phyloP scores from a whole-genome alignment of 2,888 invertebrate genomes.

The Hirtodrosophila histrioides region DNA sequence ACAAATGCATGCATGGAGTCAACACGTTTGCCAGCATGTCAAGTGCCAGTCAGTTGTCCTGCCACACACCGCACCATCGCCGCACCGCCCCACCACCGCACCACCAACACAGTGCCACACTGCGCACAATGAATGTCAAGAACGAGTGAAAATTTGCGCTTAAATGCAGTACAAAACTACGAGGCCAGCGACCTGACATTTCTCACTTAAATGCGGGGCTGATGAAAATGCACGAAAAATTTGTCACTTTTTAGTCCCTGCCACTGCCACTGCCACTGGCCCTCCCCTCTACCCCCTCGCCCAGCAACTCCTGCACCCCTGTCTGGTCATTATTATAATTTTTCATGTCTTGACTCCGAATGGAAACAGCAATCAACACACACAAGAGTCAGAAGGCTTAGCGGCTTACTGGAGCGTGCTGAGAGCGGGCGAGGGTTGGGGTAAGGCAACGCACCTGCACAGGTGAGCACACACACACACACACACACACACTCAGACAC shows the following conservation, averaged over 20 bases:
- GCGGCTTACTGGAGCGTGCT: conserved; percentile 54
- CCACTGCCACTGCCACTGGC: background rate
- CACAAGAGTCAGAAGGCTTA: conserved; percentile 11
- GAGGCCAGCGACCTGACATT: conserved; percentile 66
- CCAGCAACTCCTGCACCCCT: background rate
- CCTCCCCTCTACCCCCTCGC: background rate
- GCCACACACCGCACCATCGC: background rate
- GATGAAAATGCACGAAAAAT: conserved; percentile 55
- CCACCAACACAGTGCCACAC: background rate
- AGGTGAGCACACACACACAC: conserved; percentile 13
- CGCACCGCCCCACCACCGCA: background rate
- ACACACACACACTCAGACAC: background rate
- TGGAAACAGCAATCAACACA: conserved; percentile 42
- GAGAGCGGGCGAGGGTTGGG: background rate
- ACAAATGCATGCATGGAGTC: conserved; percentile 72
- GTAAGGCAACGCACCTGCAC: conserved; percentile 20
- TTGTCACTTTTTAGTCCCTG: conserved; percentile 50
- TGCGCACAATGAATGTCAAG: conserved; percentile 72
- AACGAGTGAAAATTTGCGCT: conserved; percentile 74
- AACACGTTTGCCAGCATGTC: conserved; percentile 76
- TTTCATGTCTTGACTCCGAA: conserved; percentile 48
- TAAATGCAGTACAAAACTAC: conserved; percentile 62
- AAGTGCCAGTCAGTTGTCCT: conserved; percentile 69
- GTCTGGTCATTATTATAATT: conserved; percentile 64
- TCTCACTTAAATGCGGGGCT: conserved; percentile 3